These are phyloP conservation scores for Dryobotodes eremita DNA, from an alignment of 2,888 invertebrate genomes.

Conservation along the genomic window DNA sequence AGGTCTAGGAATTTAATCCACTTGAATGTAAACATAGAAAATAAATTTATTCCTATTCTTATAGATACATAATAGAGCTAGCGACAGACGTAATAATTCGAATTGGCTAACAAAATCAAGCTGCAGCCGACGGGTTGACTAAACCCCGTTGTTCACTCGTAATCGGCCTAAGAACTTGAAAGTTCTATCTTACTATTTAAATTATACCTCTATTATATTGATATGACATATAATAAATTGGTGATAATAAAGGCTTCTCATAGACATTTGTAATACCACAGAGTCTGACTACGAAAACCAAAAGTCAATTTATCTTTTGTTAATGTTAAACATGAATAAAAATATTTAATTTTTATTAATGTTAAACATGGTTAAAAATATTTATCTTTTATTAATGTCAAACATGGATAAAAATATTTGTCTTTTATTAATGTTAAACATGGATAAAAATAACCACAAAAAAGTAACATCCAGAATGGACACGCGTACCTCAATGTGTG, in stretches of 20 bases:
- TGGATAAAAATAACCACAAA: not conserved
- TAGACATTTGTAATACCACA: not conserved
- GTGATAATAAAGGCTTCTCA: not conserved
- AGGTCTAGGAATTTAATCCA: too few species aligned
- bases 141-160: not conserved
- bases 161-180: slow-evolving; percentile 44
- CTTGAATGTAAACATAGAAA: too few species aligned
- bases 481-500: slow-evolving; percentile 76
- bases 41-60: too few species aligned
- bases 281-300: too few species aligned
- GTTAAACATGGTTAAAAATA: not conserved
- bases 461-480: slow-evolving; percentile 62
- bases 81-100: not conserved
- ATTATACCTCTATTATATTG: not conserved
- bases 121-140: slow-evolving; percentile 34
- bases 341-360: too few species aligned
- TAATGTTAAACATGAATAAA: too few species aligned
- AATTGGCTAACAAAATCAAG: not conserved
- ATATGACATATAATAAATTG: not conserved
- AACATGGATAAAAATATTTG: not conserved
- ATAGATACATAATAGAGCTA: not conserved
- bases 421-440: not conserved
- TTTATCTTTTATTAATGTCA: not conserved
- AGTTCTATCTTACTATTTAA: not conserved
- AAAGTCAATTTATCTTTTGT: not conserved